Evolutionary conservation across 2,888 invertebrate species (phyloP).

Genomic region (Hartigia nigra): DNA sequence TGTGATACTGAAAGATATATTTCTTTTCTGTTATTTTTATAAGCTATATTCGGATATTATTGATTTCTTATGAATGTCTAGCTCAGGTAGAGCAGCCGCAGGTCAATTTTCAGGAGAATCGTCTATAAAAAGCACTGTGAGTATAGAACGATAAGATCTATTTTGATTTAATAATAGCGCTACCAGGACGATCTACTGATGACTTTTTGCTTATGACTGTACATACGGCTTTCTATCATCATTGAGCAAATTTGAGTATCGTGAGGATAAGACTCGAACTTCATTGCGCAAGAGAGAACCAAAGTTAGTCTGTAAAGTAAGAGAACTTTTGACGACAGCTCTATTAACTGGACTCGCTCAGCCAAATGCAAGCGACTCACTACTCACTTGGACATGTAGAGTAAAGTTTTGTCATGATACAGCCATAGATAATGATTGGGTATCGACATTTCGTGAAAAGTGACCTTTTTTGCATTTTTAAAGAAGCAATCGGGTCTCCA

Average conservation of each 20-base stretch:
- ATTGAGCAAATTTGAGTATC: constrained; percentile 94
- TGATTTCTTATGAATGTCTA: neutral
- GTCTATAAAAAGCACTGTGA: too few species aligned
- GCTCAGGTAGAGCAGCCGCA: too few species aligned
- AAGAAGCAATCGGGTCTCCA: constrained; percentile 96
- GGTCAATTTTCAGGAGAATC: too few species aligned
- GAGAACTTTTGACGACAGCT: neutral
- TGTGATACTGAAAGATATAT: constrained; percentile 77
- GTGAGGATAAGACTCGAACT: constrained; percentile 92
- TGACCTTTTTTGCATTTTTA: constrained; percentile 92
- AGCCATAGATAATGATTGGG: constrained; percentile 94
- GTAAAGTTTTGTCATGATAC: constrained; percentile 89
- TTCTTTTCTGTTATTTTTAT: neutral
- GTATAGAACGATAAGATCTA: neutral
- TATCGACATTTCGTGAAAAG: constrained; percentile 94
- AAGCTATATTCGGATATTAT: too few species aligned
- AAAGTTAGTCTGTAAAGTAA: constrained; percentile 78
- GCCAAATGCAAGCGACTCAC: constrained; percentile 44
- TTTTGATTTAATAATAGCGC: neutral
- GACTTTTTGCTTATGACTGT: constrained; percentile 14
- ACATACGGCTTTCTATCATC: constrained; percentile 95
- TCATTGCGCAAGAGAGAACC: constrained; percentile 93
- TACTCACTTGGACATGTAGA: constrained; percentile 92
- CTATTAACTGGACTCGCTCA: neutral
- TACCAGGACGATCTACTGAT: neutral